These are phyloP conservation scores for Lagocephalus sceleratus DNA, from an alignment of 2,797 vertebrate genomes.

Conservation along the genomic window DNA sequence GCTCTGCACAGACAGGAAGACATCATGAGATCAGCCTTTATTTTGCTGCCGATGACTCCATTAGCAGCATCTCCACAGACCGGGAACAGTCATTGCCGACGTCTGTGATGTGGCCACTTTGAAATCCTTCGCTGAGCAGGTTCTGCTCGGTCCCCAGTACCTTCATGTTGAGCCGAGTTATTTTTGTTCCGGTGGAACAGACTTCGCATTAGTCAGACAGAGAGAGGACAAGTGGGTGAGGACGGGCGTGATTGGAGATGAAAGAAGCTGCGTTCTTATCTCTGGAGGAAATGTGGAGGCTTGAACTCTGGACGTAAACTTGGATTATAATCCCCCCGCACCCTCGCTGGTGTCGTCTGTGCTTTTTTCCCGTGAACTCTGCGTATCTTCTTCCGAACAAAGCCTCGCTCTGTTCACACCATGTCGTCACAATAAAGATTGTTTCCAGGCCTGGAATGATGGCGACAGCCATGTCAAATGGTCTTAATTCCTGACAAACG, in stretches of 20 bases:
- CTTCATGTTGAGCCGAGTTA: slow-evolving; percentile 23
- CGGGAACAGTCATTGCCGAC: too few relatives aligned
- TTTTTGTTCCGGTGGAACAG: slow-evolving; percentile 44
- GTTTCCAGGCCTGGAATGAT: not conserved
- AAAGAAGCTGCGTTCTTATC: slow-evolving; percentile 14
- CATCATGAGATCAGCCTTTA: too few relatives aligned
- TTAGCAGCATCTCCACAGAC: too few relatives aligned
- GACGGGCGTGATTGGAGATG: slow-evolving; percentile 6
- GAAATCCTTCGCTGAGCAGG: too few relatives aligned
- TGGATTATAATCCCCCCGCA: too few relatives aligned
- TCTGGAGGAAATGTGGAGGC: slow-evolving; percentile 1
- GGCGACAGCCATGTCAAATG: not conserved
- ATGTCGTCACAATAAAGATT: not conserved
- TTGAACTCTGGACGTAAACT: too few relatives aligned
- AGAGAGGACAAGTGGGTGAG: slow-evolving; percentile 7
- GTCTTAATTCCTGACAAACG: not conserved
- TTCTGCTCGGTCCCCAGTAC: too few relatives aligned
- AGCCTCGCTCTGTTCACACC: not conserved
- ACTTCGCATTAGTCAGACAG: slow-evolving; percentile 42
- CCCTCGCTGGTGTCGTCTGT: too few relatives aligned
- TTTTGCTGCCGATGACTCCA: too few relatives aligned
- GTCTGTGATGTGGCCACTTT: too few relatives aligned
- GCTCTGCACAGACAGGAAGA: too few relatives aligned
- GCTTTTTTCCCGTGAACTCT: not conserved
- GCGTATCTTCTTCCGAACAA: not conserved